phyloP scores from a whole-genome alignment of 2,797 vertebrate genomes.

The Cynodonichthys magdalenae region DNA sequence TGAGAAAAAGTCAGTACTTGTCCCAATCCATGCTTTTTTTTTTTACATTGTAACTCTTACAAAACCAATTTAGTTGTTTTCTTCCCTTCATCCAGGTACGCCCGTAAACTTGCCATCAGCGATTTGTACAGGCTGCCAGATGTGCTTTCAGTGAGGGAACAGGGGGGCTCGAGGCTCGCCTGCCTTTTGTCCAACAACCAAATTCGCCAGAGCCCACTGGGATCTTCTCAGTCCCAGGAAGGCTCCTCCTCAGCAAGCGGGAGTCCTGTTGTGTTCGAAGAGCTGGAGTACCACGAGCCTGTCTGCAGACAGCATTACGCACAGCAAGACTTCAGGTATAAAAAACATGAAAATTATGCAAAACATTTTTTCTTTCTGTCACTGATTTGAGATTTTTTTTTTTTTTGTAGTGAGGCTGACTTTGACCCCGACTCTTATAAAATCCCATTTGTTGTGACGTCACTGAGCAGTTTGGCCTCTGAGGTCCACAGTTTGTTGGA shows the following conservation, averaged over 20 bases:
- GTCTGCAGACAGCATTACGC: constrained; percentile 91
- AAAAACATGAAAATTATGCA: background rate
- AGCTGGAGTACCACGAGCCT: constrained; percentile 95
- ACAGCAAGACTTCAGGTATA: constrained; percentile 86
- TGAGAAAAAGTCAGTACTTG: constrained; percentile 89
- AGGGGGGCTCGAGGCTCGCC: constrained; percentile 88
- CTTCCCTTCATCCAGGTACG: constrained; percentile 79
- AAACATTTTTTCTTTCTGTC: background rate
- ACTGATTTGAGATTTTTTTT: background rate
- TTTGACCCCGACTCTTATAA: constrained; percentile 95
- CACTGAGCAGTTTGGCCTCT: constrained; percentile 89
- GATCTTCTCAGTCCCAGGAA: constrained; percentile 92
- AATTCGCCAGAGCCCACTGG: constrained; percentile 90
- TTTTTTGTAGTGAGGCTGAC: constrained; percentile 87
- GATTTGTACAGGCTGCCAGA: constrained; percentile 92
- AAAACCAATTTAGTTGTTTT: background rate
- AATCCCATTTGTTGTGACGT: constrained; percentile 91
- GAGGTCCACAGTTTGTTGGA: constrained; percentile 94
- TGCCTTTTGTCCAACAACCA: constrained; percentile 91
- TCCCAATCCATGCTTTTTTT: background rate
- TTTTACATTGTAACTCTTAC: background rate
- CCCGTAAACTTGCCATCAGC: constrained; percentile 86
- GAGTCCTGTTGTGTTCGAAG: constrained; percentile 95
- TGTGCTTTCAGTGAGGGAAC: constrained; percentile 89
- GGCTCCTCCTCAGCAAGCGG: constrained; percentile 90